Conservation (phyloP, 2,888 invertebrate genomes). For the Stenodera caucasica region DNA sequence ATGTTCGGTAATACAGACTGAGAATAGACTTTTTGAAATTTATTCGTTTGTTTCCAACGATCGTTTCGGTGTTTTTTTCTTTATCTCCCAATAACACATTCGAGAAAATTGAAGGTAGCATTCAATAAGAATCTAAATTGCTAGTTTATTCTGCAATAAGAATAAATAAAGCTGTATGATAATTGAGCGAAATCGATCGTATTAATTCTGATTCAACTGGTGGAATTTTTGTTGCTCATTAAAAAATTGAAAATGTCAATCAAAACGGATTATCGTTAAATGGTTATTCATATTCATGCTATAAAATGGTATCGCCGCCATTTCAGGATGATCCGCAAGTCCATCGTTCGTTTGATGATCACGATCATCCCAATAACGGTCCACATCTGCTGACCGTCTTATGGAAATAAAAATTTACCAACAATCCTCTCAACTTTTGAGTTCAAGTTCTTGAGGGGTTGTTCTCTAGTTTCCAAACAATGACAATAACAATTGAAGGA, state of each 20-base stretch:
- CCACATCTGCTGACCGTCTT: constrained; percentile 23
- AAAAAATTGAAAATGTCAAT: not conserved
- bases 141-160: not conserved
- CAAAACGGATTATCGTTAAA: not conserved
- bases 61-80: not conserved
- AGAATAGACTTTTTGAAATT: constrained; percentile 51
- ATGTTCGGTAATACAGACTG: constrained; percentile 51
- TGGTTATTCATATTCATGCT: not conserved
- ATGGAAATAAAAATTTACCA: not conserved
- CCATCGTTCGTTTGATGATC: constrained; percentile 31
- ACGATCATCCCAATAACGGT: constrained; percentile 34
- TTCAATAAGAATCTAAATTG: not conserved
- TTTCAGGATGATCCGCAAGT: constrained; percentile 35
- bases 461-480: not conserved
- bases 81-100: not conserved
- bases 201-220: not conserved
- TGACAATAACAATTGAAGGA: not conserved
- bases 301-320: constrained; percentile 23
- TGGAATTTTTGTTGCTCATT: too few relatives aligned
- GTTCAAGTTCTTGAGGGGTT: not conserved
- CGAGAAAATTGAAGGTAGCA: not conserved
- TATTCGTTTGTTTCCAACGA: constrained; percentile 42
- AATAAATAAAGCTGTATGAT: not conserved
- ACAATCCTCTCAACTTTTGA: not conserved
- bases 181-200: not conserved